Evolutionary conservation across 2,888 invertebrate genomes (phyloP), one percentile per base, ranked within the genome.

Genomic region (Euzophera pinguis): DNA sequence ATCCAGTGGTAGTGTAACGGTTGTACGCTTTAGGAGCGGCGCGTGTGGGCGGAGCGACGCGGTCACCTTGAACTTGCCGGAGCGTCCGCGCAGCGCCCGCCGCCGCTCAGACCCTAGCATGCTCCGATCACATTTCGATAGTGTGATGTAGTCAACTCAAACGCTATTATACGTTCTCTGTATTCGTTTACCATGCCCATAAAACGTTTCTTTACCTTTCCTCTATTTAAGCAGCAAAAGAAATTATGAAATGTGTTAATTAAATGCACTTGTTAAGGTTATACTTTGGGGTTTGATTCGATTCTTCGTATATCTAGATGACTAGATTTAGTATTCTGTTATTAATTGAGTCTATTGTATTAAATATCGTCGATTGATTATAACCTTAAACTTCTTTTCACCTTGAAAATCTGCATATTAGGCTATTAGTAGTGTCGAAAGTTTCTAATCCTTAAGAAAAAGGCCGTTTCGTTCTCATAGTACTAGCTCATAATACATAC

Each of bases 11-110:
- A 75, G 73, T 73, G 81, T 87, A 87, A 87, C 87, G 86, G 88
- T 87, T 75, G 78, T 78, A 77, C 67, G 68, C 62, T 73, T 69
- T 77, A 71, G 81, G 78, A 74, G 79, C 76, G 78, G 80, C 75
- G 71, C 75, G 88, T 88, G 84, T 88, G 84, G 88, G 89, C 82
- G 89, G 85, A 80, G 82, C 82, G 84, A 86, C 81, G 84, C 76
- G 86, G 80, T 90, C 84, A 87, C 89, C 89, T 90, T 90, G 89
- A 90, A 90, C 89, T 89, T 90, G 88, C 87, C 83, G 81, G 82
- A 80, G 83, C 80, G 78, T 67, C 71, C 69, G 72, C 67, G 65
- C 71, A 68, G 72, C 67, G 65, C 52, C 47, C 53, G 49, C 55
- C 42, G 52, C 47, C 52, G 8, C 54, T 57, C 56, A 59, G 59